Base-by-base conservation (phyloP, 2,888 invertebrate genomes). In the Trileptium ribeirensis region DNA sequence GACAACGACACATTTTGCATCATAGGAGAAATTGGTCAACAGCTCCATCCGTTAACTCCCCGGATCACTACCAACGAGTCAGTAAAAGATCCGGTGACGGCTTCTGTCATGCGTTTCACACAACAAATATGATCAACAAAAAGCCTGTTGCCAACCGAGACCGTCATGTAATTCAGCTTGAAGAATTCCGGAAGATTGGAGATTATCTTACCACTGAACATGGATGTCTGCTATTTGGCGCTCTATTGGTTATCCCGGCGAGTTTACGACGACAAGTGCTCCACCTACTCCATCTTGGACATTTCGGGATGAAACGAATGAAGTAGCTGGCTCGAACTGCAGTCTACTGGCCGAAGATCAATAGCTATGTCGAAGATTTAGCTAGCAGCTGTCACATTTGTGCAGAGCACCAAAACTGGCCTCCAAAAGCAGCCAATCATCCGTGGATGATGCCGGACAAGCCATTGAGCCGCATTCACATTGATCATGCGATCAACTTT, bases 391-490 rank as follows among this genome's bases (percentile, higher is more conserved):
- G n/a, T 8, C 31, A 36, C 3, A 15, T 3, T 29, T 75, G 77
- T 38, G 37, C 64, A 39, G n/a, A 82, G 80, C 8, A 39, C 31
- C 67, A 33, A 34, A 19, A n/a, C 83, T 34, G 24, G 24, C 51
- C 51, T 51, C 8, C 51, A 8, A 81, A 75, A 29, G 83, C 85
- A 24, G 84, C 85, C 0, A 67, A 86, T 15, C 85, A 86, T 70
- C 84, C 84, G 1, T 87, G 85, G 86, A 82, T 83, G 74, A 83
- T 79, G 67, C 86, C 86, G 15, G 79, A 78, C 15, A 81, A 81
- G 40, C 84, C 85, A n/a, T 87, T 85, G 86, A 80, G 80, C 19
- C 79, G 86, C 8, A 19, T 87, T 0, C 86, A 86, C 67, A 70
- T 86, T 31, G 86, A 87, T 78, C 85, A 83, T 79, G 86, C 86